A percentile compares a stretch with the other conserved stretches of the same genome.
Evolutionary conservation across 2,888 invertebrate species (phyloP).

Genomic region (Malthinus flaveolus): DNA sequence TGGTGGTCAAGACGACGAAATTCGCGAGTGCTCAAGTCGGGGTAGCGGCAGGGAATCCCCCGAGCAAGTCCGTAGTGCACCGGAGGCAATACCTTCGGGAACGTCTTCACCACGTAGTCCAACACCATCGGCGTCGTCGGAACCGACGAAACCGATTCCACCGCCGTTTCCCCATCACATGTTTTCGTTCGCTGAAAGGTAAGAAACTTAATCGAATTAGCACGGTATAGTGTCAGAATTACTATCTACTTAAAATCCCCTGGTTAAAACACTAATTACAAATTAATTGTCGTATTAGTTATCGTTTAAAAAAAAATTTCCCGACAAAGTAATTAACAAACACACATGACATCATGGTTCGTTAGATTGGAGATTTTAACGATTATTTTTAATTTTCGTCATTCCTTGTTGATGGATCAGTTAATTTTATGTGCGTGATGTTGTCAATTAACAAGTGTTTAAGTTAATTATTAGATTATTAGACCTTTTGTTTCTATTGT

Average conservation of each 20-base stretch:
- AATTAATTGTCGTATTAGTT: conserved; percentile 14
- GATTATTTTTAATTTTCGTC: conserved; percentile 33
- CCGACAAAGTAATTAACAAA: conserved; percentile 46
- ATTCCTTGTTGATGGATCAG: conserved; percentile 40
- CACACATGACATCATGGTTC: conserved; percentile 46
- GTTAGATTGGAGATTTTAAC: conserved; percentile 44
- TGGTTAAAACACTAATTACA: neutral
- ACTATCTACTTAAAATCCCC: no score
- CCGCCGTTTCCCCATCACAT: conserved; percentile 69
- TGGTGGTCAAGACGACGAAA: conserved; percentile 44
- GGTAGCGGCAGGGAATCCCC: conserved; percentile 45
- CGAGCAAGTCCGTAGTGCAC: conserved; percentile 39
- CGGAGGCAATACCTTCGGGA: conserved; percentile 45
- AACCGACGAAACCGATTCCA: conserved; percentile 62
- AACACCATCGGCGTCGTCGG: conserved; percentile 61
- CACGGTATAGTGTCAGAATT: no score
- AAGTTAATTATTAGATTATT: conserved; percentile 48
- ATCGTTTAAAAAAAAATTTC: conserved; percentile 23
- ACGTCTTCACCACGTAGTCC: conserved; percentile 59
- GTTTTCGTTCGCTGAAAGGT: conserved; percentile 66
- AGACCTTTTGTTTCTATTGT: conserved; percentile 20
- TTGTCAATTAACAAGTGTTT: conserved; percentile 51
- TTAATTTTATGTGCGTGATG: conserved; percentile 50
- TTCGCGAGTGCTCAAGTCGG: conserved; percentile 49
- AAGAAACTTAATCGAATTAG: conserved; percentile 39